Base-by-base conservation (phyloP, 2,888 invertebrate species). In the Agelastica alni region DNA sequence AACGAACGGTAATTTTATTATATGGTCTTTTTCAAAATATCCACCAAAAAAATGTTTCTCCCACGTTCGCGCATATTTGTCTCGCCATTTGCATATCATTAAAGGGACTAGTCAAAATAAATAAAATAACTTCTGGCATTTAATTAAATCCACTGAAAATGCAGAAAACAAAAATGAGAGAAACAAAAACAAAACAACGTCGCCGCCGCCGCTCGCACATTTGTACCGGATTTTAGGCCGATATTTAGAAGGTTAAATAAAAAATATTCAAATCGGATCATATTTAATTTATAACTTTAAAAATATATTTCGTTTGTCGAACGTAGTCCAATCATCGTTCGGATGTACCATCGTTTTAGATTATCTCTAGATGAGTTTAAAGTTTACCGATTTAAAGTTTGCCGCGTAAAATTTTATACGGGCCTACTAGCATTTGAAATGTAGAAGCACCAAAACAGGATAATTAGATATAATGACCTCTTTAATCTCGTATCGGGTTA, bases 121-220 rank as follows among this genome's bases (percentile, higher is more conserved):
- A 60, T 54, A 54, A 63, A 53, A 56, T 45, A 54, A 51, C 55
- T 53, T 54, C 43, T 55, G 48, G 60, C 56, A 57, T 61, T 46
- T 63, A 63, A 63, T 63, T 63, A 63, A 61, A 61, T 54, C 53
- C 46, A 58, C 61, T 59, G 59, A 60, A 63, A 63, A 60, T 42
- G 45, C 51, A 51, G 45, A 32, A 49, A 55, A 55, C 45, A 46
- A 34, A 32, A 31, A 34, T 41, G 22, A 17, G 30, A 41, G 13
- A 22, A 41, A 22, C 6, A 18, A n/a, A 4, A 37, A 37, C 3
- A 37, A 37, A 17, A 12, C 5, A 10, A 37, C 39, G 18, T 14
- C 30, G 26, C 13, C 51, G 44, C 30, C 36, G 43, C 51, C 26
- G 44, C 43, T 28, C 9, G 14, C 18, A n/a, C 2, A 4, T 12